Evolutionary conservation across 2,888 invertebrate genomes (phyloP).

Genomic region (Cryptops parisi): DNA sequence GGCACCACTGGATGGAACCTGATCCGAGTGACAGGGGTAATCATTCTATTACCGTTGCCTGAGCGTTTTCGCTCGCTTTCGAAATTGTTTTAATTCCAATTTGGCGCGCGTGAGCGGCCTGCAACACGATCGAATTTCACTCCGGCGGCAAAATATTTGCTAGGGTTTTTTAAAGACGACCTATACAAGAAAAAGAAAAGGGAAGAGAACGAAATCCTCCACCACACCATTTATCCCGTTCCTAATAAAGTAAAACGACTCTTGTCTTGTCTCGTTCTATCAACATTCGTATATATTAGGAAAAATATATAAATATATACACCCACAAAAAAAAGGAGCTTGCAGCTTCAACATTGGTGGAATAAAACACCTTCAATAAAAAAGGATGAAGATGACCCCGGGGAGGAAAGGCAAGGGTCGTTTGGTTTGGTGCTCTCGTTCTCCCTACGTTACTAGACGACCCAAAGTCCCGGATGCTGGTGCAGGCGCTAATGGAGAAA

Average conservation of each 20-base stretch:
- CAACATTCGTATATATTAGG: neutral
- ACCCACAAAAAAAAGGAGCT: too few species aligned
- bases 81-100: neutral
- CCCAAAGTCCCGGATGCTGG: too few species aligned
- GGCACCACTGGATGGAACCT: neutral
- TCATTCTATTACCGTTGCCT: neutral
- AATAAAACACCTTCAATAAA: too few species aligned
- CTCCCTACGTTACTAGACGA: neutral
- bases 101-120: neutral
- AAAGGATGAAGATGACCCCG: too few species aligned
- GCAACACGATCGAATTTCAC: neutral
- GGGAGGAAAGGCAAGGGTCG: too few species aligned
- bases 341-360: too few species aligned
- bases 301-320: too few species aligned
- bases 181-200: neutral
- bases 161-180: neutral
- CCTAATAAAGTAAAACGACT: too few species aligned
- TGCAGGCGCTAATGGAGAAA: slow-evolving; percentile 12
- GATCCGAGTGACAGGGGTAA: neutral
- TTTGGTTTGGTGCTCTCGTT: too few species aligned
- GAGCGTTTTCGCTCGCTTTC: neutral
- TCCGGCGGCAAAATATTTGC: neutral
- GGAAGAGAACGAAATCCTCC: neutral
- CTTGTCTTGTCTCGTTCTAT: neutral
- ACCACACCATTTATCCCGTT: neutral